A percentile compares a stretch with the other conserved stretches of the same genome.
Evolutionary conservation across 2,888 invertebrate genomes (phyloP).

Genomic region (Hyposoter didymator): DNA sequence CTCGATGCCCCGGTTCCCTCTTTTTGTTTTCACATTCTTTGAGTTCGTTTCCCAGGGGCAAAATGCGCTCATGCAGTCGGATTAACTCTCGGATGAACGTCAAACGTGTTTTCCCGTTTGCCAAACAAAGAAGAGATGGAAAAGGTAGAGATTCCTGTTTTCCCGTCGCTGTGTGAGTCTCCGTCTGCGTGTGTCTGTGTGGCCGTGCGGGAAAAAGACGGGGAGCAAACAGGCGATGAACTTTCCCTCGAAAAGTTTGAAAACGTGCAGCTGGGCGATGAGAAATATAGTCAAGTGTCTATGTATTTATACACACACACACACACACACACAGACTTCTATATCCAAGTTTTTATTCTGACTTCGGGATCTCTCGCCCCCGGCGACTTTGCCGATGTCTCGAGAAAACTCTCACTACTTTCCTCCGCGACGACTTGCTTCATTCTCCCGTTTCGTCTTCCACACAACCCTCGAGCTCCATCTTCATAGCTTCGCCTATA

Average conservation of each 20-base stretch:
- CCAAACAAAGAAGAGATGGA: slow-evolving; percentile 39
- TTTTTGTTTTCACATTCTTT: slow-evolving; percentile 29
- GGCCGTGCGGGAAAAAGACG: slow-evolving; percentile 2
- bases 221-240: slow-evolving; percentile 50
- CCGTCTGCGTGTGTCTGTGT: not conserved
- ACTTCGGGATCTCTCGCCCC: slow-evolving; percentile 62
- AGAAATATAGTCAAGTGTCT: not conserved
- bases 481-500: slow-evolving; percentile 43
- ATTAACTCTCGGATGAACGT: slow-evolving; percentile 64
- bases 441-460: slow-evolving; percentile 45
- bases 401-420: slow-evolving; percentile 52
- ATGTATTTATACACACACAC: not conserved
- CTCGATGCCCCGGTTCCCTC: slow-evolving; percentile 8
- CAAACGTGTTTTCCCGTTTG: slow-evolving; percentile 42
- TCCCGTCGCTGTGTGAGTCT: not conserved
- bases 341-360: slow-evolving; percentile 51
- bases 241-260: slow-evolving; percentile 55
- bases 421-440: slow-evolving; percentile 56
- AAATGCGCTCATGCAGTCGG: slow-evolving; percentile 56
- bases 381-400: slow-evolving; percentile 46
- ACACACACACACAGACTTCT: not conserved
- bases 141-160: slow-evolving; percentile 11
- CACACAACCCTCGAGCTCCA: slow-evolving; percentile 15
- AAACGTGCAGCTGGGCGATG: slow-evolving; percentile 41
- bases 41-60: slow-evolving; percentile 35